Evolutionary conservation across 1,140 invertebrate species (phyloP).

Genomic region (Euwallacea similis): DNA sequence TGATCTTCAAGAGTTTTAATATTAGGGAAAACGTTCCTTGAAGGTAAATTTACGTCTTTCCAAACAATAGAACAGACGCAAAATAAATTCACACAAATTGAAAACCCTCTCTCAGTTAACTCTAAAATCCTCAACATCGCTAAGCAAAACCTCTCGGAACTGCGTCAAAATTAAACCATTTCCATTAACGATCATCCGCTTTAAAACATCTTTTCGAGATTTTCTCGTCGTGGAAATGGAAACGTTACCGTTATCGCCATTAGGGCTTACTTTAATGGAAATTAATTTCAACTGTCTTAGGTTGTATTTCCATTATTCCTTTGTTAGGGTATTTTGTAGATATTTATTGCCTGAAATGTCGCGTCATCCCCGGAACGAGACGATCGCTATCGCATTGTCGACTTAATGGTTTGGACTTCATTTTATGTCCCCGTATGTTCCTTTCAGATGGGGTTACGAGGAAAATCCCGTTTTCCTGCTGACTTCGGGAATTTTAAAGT

Average conservation of each 20-base stretch:
- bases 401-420: constrained; percentile 29
- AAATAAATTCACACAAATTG: no score
- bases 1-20: no score
- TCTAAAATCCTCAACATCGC: background rate
- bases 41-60: no score
- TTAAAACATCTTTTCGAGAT: constrained; percentile 28
- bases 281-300: constrained; percentile 37
- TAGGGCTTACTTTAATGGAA: constrained; percentile 32
- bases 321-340: constrained; percentile 29
- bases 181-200: constrained; percentile 25
- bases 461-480: no score
- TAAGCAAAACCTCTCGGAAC: background rate
- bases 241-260: constrained; percentile 20
- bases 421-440: constrained; percentile 18
- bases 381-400: constrained; percentile 23
- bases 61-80: no score
- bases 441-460: no score
- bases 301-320: constrained; percentile 36
- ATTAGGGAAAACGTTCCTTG: no score
- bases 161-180: constrained; percentile 10
- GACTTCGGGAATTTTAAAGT: no score
- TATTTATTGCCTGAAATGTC: constrained; percentile 33
- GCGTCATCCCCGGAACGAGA: constrained; percentile 27
- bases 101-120: background rate
- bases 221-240: constrained; percentile 31